These are phyloP conservation scores for Drosophila chauvacae DNA, from an alignment of 1,140 invertebrate species.

Conservation along the genomic window DNA sequence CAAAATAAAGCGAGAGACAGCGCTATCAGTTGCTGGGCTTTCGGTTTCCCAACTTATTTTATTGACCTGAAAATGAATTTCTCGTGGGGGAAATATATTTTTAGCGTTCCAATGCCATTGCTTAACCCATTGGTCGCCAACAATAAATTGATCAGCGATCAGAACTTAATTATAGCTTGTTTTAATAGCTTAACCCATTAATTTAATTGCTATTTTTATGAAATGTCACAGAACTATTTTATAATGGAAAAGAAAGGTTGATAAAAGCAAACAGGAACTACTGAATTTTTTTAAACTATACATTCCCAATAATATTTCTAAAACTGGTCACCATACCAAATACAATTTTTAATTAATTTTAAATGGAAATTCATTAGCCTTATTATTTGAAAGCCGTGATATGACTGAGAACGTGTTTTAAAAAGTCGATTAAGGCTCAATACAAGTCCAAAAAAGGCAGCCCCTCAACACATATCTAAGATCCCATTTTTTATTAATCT, in stretches of 20 bases:
- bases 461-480: not conserved
- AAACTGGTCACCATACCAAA: no score
- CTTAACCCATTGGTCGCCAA: slow-evolving; percentile 18
- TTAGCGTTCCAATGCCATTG: slow-evolving; percentile 14
- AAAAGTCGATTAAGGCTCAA: not conserved
- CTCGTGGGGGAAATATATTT: slow-evolving; percentile 20
- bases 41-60: slow-evolving; percentile 53
- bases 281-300: not conserved
- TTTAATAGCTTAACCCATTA: not conserved
- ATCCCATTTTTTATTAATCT: not conserved
- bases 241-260: not conserved
- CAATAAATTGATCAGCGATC: not conserved
- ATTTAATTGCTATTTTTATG: not conserved
- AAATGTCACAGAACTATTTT: not conserved
- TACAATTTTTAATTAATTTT: no score
- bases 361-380: no score
- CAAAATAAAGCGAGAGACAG: slow-evolving; percentile 12
- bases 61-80: slow-evolving; percentile 55
- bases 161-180: not conserved
- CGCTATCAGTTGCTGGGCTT: slow-evolving; percentile 37
- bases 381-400: not conserved
- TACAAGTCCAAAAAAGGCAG: slow-evolving; percentile 6
- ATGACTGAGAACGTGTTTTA: not conserved
- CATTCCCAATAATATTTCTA: no score
- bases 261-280: not conserved